Conservation (phyloP, 2,888 invertebrate genomes). For the Macrosoma leucophasiata region DNA sequence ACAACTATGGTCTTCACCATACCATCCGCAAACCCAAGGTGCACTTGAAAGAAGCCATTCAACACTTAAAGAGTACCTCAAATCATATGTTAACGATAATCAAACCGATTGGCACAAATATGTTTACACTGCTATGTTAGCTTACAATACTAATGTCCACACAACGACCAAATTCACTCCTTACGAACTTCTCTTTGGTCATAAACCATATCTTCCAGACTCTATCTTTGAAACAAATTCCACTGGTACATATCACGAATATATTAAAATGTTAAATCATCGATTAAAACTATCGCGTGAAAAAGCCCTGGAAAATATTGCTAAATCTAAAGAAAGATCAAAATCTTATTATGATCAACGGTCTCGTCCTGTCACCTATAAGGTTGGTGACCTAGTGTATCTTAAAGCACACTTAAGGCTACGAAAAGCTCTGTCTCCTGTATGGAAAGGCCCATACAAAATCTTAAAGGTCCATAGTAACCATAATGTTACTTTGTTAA, state of each 20-base stretch:
- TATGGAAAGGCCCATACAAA: conserved; percentile 31
- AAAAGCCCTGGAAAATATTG: conserved; percentile 28
- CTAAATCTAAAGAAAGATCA: conserved; percentile 27
- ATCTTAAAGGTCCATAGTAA: conserved; percentile 26
- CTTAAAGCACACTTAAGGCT: conserved; percentile 24
- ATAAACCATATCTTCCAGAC: conserved; percentile 13
- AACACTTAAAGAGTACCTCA: conserved; percentile 25
- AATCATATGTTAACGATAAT: conserved; percentile 18
- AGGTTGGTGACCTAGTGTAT: conserved; percentile 24
- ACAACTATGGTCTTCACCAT: conserved; percentile 25
- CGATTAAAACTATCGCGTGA: conserved; percentile 25
- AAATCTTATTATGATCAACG: conserved; percentile 27
- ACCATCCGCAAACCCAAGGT: conserved; percentile 28
- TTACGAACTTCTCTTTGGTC: conserved; percentile 16
- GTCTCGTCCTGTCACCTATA: conserved; percentile 16
- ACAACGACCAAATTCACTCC: conserved; percentile 15
- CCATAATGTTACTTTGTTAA: conserved; percentile 23
- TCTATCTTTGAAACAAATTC: conserved; percentile 1
- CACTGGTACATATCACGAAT: conserved; percentile 21
- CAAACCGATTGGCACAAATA: conserved; percentile 20
- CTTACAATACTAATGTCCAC: conserved; percentile 23
- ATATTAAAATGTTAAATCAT: conserved; percentile 27
- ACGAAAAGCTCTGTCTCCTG: conserved; percentile 24
- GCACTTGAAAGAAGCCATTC: conserved; percentile 25
- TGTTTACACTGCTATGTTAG: conserved; percentile 23